Conservation (phyloP, 2,888 invertebrate species). For the Drosophila birchii region DNA sequence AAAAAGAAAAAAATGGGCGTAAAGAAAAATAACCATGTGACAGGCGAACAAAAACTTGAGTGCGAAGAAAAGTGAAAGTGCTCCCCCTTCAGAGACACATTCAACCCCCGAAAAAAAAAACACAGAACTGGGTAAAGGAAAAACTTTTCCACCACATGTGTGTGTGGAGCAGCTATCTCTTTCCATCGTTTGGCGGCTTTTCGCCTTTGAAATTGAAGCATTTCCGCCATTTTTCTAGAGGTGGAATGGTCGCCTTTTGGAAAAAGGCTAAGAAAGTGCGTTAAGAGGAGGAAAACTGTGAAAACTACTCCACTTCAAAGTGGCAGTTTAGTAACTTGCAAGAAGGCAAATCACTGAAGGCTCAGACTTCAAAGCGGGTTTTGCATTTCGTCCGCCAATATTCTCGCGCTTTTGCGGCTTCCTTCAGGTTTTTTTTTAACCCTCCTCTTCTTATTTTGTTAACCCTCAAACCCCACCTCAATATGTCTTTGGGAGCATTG, state of each 20-base stretch:
- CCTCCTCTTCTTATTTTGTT: neutral
- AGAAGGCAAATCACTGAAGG: slow-evolving; percentile 69
- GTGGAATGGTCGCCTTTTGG: slow-evolving; percentile 28
- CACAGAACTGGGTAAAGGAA: slow-evolving; percentile 9
- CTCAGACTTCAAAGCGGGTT: slow-evolving; percentile 75
- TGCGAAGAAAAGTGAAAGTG: slow-evolving; percentile 78
- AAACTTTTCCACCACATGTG: slow-evolving; percentile 41
- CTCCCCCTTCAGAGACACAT: slow-evolving; percentile 42
- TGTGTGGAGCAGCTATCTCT: slow-evolving; percentile 35
- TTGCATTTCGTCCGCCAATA: slow-evolving; percentile 74
- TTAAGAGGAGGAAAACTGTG: slow-evolving; percentile 56
- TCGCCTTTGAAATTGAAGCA: slow-evolving; percentile 77
- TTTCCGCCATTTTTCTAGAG: slow-evolving; percentile 76
- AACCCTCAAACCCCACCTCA: slow-evolving; percentile 14
- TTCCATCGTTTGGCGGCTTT: slow-evolving; percentile 54
- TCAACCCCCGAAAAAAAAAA: slow-evolving; percentile 65
- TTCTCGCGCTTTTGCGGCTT: slow-evolving; percentile 80
- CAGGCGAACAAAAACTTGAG: slow-evolving; percentile 59
- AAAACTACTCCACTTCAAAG: slow-evolving; percentile 79
- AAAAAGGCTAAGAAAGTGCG: slow-evolving; percentile 67
- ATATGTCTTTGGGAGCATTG: slow-evolving; percentile 45
- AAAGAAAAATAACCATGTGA: slow-evolving; percentile 64
- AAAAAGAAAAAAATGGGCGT: slow-evolving; percentile 12
- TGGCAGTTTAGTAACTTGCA: slow-evolving; percentile 63
- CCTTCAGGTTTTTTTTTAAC: slow-evolving; percentile 24